Evolutionary conservation across 2,888 invertebrate species (phyloP), one percentile per base, ranked within the genome.

Genomic region (Phaedon cochleariae): DNA sequence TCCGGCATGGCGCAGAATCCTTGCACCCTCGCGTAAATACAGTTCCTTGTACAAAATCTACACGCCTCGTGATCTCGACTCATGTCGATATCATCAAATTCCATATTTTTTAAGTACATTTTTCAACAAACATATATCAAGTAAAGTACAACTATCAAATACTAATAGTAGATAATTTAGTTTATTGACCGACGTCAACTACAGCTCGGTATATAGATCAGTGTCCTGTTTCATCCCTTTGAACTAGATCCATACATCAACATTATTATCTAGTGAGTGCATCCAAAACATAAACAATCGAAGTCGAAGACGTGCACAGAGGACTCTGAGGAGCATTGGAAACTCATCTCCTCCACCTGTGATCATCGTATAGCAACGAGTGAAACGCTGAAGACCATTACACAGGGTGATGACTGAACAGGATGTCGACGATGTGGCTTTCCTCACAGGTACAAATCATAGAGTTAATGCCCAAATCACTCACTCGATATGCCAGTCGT

Each of bases 341-440:
- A 51, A 21, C 31, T 22, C 2, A n/a, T 31, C 22, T 41, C 31
- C 9, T 29, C 21, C 21, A 29, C 54, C 48, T 31, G 45, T 55
- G 55, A 64, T 41, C 64, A 54, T 46, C 22, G 58, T 41, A n/a
- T n/a, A 41, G 59, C 51, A n/a, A 48, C 21, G 29, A 20, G 51
- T 46, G 34, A 46, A 51, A 65, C 17, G 60, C 48, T 15, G 34
- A 37, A 51, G 53, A 54, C 10, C 34, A 29, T 46, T 29, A 59
- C 77, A 81, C 66, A 77, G 86, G 75, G 89, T 90, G 87, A 88
- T 95, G 94, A 94, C 93, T 84, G 95, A 95, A 82, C 94, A 93
- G 83, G 95, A 95, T 86, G 89, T 95, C 81, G 95, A 95, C 83
- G 95, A 95, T 87, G 94, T 95, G 79, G 95, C 95, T 70, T 95